Evolutionary conservation across 2,113 vertebrate genomes (phyloP), one percentile per base, ranked within the genome.

Genomic region (Actenoides lindsayi): DNA sequence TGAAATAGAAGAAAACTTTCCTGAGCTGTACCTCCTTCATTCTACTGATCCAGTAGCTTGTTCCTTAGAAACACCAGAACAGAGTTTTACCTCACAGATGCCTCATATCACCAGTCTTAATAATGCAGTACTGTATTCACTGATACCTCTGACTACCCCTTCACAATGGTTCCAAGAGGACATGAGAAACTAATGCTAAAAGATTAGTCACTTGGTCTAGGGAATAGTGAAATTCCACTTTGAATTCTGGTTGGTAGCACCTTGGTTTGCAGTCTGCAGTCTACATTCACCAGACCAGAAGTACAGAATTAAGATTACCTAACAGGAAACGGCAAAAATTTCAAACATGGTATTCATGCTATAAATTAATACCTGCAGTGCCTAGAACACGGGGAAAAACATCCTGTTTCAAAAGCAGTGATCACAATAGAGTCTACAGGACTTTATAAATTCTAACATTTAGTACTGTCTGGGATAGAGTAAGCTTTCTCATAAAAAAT

Each of bases 391-490:
- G 23, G 15, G 63, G 25, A 51, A 78, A 60, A 60, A 91, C 11
- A 60, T 74, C 83, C 75, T 42, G 84, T 76, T 81, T 19, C 81
- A 76, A 53, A 81, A 83, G 30, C 50, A 41, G 4, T 39, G 31
- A 60, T 82, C 59, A 94, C 63, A 94, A 83, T 10, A 77, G 67
- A 94, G 93, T 75, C 93, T 96, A 59, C 2, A 93, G 59, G 64
- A 89, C 80, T 87, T 86, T 62, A 78, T 62, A 88, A 93, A 96
- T 81, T 88, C 76, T 92, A 91, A 95, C 85, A 96, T 84, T 87
- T 87, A 80, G 71, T 78, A 85, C 80, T 69, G 5, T 78, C 68
- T 83, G 76, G 41, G 42, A 77, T 50, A 87, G 33, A 31, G 56
- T 16, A 16, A 94, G 35, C 50, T 89, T 85, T 78, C 89, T 89